These are phyloP conservation scores for Dasysyrphus tricinctus DNA, from an alignment of 2,888 invertebrate species.

Conservation along the genomic window DNA sequence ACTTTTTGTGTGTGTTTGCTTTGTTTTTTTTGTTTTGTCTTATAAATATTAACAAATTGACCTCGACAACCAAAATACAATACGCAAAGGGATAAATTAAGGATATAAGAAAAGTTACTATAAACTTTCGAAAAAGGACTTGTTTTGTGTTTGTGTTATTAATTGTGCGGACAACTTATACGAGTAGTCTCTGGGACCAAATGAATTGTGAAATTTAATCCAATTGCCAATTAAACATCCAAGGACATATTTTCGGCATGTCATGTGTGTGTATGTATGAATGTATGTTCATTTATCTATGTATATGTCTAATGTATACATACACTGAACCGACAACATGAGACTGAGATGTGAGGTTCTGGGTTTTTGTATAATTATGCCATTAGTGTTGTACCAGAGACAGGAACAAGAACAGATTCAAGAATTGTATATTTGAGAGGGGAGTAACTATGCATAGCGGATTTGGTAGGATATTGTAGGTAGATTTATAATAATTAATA, in stretches of 20 bases:
- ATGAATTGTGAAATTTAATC: conserved; percentile 71
- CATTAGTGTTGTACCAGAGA: conserved; percentile 51
- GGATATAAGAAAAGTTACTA: conserved; percentile 50
- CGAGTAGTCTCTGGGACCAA: conserved; percentile 42
- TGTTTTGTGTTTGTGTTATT: conserved; percentile 51
- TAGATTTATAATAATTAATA: conserved; percentile 46
- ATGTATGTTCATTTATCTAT: background rate
- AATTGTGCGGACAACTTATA: conserved; percentile 44
- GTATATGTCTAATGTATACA: too few relatives aligned
- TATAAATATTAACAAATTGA: conserved; percentile 65
- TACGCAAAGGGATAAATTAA: conserved; percentile 33
- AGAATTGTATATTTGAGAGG: conserved; percentile 23
- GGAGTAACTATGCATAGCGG: background rate
- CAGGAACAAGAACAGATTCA: background rate
- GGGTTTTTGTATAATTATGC: conserved; percentile 62
- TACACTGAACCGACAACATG: background rate
- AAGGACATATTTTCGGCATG: conserved; percentile 47
- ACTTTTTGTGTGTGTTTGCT: conserved; percentile 33
- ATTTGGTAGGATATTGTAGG: background rate
- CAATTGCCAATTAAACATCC: conserved; percentile 67
- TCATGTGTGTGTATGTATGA: conserved; percentile 2
- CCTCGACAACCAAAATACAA: conserved; percentile 10
- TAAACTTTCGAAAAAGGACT: conserved; percentile 38
- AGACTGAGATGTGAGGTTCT: background rate
- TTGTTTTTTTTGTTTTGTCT: conserved; percentile 21